Evolutionary conservation across 1,140 invertebrate species (phyloP).

Genomic region (Battus philenor): DNA sequence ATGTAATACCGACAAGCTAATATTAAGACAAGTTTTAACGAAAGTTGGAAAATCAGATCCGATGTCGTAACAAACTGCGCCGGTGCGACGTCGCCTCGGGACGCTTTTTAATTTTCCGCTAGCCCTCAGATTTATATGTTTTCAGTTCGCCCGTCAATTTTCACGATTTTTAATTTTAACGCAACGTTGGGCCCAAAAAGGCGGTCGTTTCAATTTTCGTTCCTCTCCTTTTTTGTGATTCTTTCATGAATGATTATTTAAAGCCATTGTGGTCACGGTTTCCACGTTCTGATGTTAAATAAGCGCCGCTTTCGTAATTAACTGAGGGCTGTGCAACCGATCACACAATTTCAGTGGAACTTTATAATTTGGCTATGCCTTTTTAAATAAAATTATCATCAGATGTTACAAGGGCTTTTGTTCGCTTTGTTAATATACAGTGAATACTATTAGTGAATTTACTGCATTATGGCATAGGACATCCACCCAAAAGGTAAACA

Average conservation of each 20-base stretch:
- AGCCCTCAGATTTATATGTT: conserved; percentile 69
- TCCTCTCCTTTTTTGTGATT: conserved; percentile 30
- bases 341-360: conserved; percentile 1
- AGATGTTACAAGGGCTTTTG: no score
- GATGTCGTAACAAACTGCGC: conserved; percentile 27
- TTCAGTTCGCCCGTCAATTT: conserved; percentile 62
- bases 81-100: conserved; percentile 36
- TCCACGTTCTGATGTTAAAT: conserved; percentile 9
- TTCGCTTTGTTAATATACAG: no score
- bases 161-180: conserved; percentile 66
- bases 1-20: background rate
- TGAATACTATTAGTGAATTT: no score
- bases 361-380: conserved; percentile 2
- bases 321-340: background rate
- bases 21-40: conserved; percentile 11
- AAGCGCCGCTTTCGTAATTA: background rate
- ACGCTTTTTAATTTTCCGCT: conserved; percentile 67
- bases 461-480: no score
- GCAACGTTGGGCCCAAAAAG: conserved; percentile 50
- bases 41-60: conserved; percentile 8
- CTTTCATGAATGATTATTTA: conserved; percentile 27
- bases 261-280: conserved; percentile 3
- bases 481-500: no score
- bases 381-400: no score
- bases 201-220: conserved; percentile 46